These are phyloP conservation scores for Tyria jacobaeae DNA, from an alignment of 2,888 invertebrate species.

Conservation along the genomic window DNA sequence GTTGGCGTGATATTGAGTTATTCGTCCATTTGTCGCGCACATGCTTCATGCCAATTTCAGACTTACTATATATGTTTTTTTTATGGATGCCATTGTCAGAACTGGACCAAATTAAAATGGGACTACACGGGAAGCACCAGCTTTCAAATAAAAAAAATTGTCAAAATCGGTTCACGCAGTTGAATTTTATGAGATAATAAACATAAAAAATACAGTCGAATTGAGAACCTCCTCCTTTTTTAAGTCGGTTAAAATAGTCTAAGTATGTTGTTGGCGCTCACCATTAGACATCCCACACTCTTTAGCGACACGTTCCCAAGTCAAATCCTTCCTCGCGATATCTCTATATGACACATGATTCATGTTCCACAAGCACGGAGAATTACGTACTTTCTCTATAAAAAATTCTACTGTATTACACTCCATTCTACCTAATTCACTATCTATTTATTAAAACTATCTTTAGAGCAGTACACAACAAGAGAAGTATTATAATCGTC, in stretches of 20 bases:
- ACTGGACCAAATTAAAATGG: too few relatives aligned
- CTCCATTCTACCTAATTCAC: constrained; percentile 4
- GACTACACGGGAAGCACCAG: too few relatives aligned
- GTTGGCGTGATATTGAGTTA: too few relatives aligned
- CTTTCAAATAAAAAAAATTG: too few relatives aligned
- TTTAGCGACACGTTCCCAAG: constrained; percentile 20
- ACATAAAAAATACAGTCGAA: too few relatives aligned
- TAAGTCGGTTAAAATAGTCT: background rate
- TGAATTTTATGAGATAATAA: too few relatives aligned
- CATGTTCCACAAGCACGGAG: constrained; percentile 28
- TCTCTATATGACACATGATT: constrained; percentile 23
- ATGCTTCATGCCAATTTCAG: too few relatives aligned
- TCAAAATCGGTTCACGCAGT: too few relatives aligned
- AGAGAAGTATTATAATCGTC: constrained; percentile 2
- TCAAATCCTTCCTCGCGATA: constrained; percentile 8
- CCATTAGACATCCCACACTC: constrained; percentile 20
- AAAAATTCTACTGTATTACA: constrained; percentile 25
- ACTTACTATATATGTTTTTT: too few relatives aligned
- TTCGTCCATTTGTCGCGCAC: too few relatives aligned
- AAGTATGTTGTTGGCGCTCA: constrained; percentile 7
- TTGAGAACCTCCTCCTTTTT: too few relatives aligned
- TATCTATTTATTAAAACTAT: background rate
- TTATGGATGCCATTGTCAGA: background rate
- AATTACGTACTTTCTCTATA: constrained; percentile 20
- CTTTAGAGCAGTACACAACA: background rate